These are phyloP conservation scores for Rhynchonycteris naso DNA, from an alignment of 2,797 vertebrate species.

Conservation along the genomic window DNA sequence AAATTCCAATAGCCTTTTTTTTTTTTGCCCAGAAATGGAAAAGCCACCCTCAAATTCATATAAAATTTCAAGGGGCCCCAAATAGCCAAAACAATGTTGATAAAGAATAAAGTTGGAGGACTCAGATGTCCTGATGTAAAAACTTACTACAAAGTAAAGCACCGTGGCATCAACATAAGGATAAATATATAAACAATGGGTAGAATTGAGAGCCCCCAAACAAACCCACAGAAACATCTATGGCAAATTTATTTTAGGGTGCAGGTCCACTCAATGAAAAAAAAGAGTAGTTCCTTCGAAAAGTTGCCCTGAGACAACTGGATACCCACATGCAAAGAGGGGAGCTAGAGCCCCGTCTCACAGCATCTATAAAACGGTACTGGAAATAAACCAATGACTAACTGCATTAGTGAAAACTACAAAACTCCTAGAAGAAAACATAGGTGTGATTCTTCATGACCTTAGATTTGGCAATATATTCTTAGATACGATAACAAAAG, in stretches of 20 bases:
- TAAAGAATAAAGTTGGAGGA: background rate
- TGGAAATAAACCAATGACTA: background rate
- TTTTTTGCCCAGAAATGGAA: background rate
- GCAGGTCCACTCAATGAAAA: background rate
- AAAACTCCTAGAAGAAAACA: conserved; percentile 8
- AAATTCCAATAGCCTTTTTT: background rate
- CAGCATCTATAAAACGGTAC: background rate
- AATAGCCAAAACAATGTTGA: background rate
- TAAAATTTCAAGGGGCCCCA: background rate
- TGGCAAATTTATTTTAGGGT: background rate
- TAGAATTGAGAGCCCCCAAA: background rate
- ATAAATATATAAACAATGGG: background rate
- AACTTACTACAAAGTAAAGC: background rate
- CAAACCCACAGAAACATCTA: background rate
- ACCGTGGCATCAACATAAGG: background rate
- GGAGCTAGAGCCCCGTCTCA: background rate
- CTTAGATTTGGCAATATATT: background rate
- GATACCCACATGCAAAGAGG: background rate
- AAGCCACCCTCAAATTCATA: background rate
- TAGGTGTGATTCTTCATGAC: background rate
- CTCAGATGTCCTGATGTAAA: background rate
- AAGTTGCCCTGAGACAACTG: background rate
- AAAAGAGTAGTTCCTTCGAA: background rate
- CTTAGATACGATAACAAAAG: background rate
- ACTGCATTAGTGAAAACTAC: background rate